Evolutionary conservation across 2,888 invertebrate genomes (phyloP), one percentile per base, ranked within the genome.

Genomic region (Tuta absoluta): DNA sequence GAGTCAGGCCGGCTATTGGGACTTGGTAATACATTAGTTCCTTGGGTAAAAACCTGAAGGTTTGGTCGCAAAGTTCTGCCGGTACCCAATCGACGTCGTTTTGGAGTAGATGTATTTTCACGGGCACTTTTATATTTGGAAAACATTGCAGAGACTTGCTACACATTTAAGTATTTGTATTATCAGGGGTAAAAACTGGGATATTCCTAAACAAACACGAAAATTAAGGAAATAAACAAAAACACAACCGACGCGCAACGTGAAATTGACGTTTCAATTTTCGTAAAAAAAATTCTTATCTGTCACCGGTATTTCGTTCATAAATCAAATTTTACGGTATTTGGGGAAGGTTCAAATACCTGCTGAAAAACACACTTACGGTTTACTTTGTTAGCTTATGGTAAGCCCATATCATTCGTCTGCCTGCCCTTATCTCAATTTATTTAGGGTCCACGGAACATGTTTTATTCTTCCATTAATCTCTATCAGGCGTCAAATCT

Each of bases 61-160:
- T 62, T 61, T 61, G 70, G 69, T 65, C 75, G 72, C 61, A 79
- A 67, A 69, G 80, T 74, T 71, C 80, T 78, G 57, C 79, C 76
- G 12, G 77, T 79, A 17, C 85, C 85, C 14, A 89, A 79, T 33
- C 89, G 79, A 24, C 87, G 82, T 62, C 89, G 80, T 71, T 89
- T 90, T 4, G 91, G 88, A 41, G 90, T 90, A 28, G 85, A 84
- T 38, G 80, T 81, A 65, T 78, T 75, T 59, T 77, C 76, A 28
- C 62, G 60, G 14, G 63, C 38, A 59, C 60, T 63, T 49, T 69
- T 70, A 64, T 69, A 73, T 57, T 56, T 57, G 63, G 73, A 72
- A 68, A 76, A 66, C 84, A 84, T 23, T 62, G 21, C 51, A 61
- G 51, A 37, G 23, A 24, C 14, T 56, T 17, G 2, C 51, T 21